Conservation (phyloP, 2,113 vertebrate genomes). For the Oryzias curvinotus region DNA sequence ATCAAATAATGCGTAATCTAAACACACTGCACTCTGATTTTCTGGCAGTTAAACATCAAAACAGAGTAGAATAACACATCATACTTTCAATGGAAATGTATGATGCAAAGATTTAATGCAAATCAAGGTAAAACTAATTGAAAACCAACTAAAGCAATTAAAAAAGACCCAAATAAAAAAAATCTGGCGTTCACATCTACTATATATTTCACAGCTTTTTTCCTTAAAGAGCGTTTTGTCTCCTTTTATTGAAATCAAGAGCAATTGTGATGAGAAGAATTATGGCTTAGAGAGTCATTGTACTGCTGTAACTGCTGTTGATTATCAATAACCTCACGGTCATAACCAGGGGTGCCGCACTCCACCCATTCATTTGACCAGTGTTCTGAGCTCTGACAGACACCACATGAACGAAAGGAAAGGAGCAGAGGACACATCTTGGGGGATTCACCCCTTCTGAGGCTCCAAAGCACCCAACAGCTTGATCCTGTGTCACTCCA, state of each 20-base stretch:
- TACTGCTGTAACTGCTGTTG: slow-evolving; percentile 61
- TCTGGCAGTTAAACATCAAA: slow-evolving; percentile 2
- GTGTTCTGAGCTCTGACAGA: slow-evolving; percentile 68
- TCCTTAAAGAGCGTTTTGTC: slow-evolving; percentile 27
- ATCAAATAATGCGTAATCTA: neutral
- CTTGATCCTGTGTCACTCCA: slow-evolving; percentile 77
- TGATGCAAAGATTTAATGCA: neutral
- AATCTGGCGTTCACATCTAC: slow-evolving; percentile 5
- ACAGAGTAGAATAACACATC: slow-evolving; percentile 27
- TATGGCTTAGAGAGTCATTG: slow-evolving; percentile 50
- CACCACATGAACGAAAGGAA: slow-evolving; percentile 65
- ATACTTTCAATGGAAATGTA: slow-evolving; percentile 26
- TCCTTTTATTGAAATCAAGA: slow-evolving; percentile 17
- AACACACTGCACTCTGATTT: neutral
- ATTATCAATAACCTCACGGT: slow-evolving; percentile 69
- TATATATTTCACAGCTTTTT: slow-evolving; percentile 7
- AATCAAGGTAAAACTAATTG: slow-evolving; percentile 37
- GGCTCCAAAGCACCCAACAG: slow-evolving; percentile 71
- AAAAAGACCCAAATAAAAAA: neutral
- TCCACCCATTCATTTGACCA: slow-evolving; percentile 66
- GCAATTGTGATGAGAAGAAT: slow-evolving; percentile 38
- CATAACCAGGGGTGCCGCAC: slow-evolving; percentile 61
- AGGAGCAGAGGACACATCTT: slow-evolving; percentile 73
- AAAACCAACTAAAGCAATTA: slow-evolving; percentile 35
- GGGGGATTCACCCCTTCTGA: slow-evolving; percentile 69